Evolutionary conservation across 2,888 invertebrate species (phyloP).

Genomic region (Lasius fuliginosus): DNA sequence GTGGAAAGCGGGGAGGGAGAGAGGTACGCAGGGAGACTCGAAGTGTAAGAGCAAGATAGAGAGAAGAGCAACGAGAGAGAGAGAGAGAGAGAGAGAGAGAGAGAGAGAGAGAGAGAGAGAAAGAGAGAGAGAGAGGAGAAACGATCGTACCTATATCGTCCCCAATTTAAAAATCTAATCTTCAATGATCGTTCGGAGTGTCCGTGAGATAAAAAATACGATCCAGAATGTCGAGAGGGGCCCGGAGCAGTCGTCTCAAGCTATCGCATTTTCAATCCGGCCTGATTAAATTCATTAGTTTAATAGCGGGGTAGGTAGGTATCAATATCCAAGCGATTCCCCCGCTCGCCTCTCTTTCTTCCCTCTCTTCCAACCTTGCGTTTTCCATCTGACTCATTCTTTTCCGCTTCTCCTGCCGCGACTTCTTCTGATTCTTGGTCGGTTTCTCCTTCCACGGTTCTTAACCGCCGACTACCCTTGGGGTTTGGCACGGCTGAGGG

Average conservation of each 20-base stretch:
- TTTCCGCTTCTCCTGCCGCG: slow-evolving; percentile 44
- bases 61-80: slow-evolving; percentile 41
- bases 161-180: slow-evolving; percentile 87
- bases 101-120: slow-evolving; percentile 56
- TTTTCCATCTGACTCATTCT: slow-evolving; percentile 55
- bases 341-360: slow-evolving; percentile 56
- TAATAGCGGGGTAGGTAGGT: slow-evolving; percentile 84
- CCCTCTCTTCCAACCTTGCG: slow-evolving; percentile 40
- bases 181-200: slow-evolving; percentile 84
- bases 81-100: slow-evolving; percentile 67
- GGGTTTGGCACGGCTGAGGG: slow-evolving; percentile 69
- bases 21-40: slow-evolving; percentile 47
- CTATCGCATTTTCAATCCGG: slow-evolving; percentile 78
- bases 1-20: slow-evolving; percentile 35
- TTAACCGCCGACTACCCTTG: slow-evolving; percentile 73
- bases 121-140: slow-evolving; percentile 49
- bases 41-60: slow-evolving; percentile 34
- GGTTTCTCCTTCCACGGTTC: slow-evolving; percentile 54
- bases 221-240: slow-evolving; percentile 41
- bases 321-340: slow-evolving; percentile 85
- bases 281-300: slow-evolving; percentile 86
- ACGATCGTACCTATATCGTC: slow-evolving; percentile 76
- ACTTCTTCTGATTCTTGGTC: slow-evolving; percentile 51
- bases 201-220: slow-evolving; percentile 81
- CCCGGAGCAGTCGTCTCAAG: slow-evolving; percentile 62